Conservation (phyloP, 1,140 invertebrate species). For the Batillaria attramentaria region DNA sequence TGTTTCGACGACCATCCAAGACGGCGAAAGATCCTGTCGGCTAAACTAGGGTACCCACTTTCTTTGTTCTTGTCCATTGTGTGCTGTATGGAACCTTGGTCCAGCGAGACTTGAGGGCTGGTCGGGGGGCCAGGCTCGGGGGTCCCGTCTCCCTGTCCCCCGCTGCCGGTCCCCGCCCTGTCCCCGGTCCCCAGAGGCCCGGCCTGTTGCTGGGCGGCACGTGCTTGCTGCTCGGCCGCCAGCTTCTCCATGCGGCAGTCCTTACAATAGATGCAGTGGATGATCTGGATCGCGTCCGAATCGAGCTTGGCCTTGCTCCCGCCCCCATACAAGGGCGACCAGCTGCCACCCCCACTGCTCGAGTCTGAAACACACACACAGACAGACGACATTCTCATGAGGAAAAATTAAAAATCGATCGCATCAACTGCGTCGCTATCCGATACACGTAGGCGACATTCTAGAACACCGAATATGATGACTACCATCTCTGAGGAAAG, state of each 20-base stretch:
- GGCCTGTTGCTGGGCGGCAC: conserved; percentile 23
- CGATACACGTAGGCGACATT: not conserved
- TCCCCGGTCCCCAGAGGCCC: conserved; percentile 12
- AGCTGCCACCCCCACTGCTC: conserved; percentile 64
- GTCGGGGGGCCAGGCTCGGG: conserved; percentile 70
- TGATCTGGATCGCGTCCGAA: conserved; percentile 67
- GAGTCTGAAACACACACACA: conserved; percentile 54
- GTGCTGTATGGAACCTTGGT: conserved; percentile 92
- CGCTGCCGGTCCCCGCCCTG: not conserved
- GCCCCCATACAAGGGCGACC: conserved; percentile 67
- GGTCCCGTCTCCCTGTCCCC: conserved; percentile 37
- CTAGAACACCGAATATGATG: not conserved
- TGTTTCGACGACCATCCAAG: not conserved
- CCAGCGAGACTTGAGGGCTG: conserved; percentile 91
- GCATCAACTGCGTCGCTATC: not conserved
- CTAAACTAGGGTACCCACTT: conserved; percentile 82
- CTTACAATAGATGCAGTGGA: conserved; percentile 72
- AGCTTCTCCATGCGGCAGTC: conserved; percentile 77
- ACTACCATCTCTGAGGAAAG: not conserved
- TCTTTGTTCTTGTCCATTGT: conserved; percentile 97
- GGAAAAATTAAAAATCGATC: not conserved
- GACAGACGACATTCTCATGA: not conserved
- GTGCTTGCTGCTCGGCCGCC: conserved; percentile 45
- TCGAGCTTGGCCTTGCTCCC: conserved; percentile 51
- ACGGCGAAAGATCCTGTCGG: not conserved